phyloP scores from a whole-genome alignment of 2,888 invertebrate species.

The Calliopum simillimum region DNA sequence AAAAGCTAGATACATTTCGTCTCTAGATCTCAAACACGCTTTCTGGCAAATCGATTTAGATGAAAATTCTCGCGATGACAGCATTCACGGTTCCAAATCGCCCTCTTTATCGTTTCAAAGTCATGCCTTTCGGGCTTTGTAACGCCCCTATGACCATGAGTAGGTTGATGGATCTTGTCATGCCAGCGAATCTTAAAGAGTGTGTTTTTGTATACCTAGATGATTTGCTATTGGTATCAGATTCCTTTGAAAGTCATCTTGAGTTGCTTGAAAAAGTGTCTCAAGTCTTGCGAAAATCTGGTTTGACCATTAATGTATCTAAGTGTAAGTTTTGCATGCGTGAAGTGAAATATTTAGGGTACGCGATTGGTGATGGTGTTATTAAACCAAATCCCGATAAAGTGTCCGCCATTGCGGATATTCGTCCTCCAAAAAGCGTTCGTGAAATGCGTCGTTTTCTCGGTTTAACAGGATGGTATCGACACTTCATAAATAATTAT shows the following conservation, averaged over 20 bases:
- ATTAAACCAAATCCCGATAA: conserved; percentile 43
- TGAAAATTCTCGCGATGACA: conserved; percentile 36
- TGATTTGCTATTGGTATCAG: conserved; percentile 36
- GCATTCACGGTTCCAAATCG: conserved; percentile 43
- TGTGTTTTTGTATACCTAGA: conserved; percentile 43
- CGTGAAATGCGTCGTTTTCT: conserved; percentile 40
- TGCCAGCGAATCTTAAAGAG: conserved; percentile 32
- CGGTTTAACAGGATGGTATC: conserved; percentile 44
- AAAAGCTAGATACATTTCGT: conserved; percentile 37
- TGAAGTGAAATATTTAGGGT: conserved; percentile 42
- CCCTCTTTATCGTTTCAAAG: conserved; percentile 42
- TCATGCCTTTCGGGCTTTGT: conserved; percentile 41
- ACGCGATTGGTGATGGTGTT: conserved; percentile 40
- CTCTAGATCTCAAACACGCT: conserved; percentile 39
- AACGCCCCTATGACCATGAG: conserved; percentile 41
- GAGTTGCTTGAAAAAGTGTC: conserved; percentile 29
- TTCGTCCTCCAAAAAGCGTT: conserved; percentile 37
- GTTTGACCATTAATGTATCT: conserved; percentile 40
- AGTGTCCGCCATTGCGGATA: conserved; percentile 38
- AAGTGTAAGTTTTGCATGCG: conserved; percentile 42
- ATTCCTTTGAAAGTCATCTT: conserved; percentile 30
- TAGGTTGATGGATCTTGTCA: conserved; percentile 39
- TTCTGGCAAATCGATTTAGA: conserved; percentile 37
- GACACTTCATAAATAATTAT: conserved; percentile 37
- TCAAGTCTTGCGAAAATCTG: conserved; percentile 25